A percentile compares a stretch with the other conserved stretches of the same genome.
Conservation (phyloP, 2,113 vertebrate genomes). For the Engraulis encrasicolus region DNA sequence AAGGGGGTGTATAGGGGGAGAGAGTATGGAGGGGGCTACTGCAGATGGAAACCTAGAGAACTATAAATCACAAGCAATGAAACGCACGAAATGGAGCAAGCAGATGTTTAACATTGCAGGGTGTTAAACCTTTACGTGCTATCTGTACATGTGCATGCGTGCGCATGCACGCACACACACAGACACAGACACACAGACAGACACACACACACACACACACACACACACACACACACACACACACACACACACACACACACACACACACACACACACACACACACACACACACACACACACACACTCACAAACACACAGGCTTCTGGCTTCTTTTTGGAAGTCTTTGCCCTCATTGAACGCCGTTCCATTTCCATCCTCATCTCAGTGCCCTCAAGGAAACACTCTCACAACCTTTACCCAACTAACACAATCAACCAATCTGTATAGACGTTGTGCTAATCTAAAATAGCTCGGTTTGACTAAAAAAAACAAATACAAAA, state of each 20-base stretch:
- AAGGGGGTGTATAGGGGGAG: neutral
- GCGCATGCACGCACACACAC: neutral
- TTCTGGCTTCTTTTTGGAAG: neutral
- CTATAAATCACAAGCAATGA: slow-evolving; percentile 42
- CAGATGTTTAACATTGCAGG: slow-evolving; percentile 36
- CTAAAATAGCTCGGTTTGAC: neutral
- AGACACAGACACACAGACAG: no score
- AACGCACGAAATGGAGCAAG: slow-evolving; percentile 39
- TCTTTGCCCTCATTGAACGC: neutral
- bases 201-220: no score
- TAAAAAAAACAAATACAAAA: neutral
- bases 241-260: no score
- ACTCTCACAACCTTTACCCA: neutral
- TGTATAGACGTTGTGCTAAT: neutral
- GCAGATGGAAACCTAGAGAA: slow-evolving; percentile 43
- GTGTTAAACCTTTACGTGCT: slow-evolving; percentile 18
- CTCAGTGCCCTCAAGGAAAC: neutral
- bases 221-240: no score
- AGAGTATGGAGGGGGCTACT: slow-evolving; percentile 26
- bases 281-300: no score
- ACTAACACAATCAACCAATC: neutral
- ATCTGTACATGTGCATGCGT: neutral
- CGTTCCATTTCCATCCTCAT: neutral
- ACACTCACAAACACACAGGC: no score
- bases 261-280: no score